These are phyloP conservation scores for Mesocentrotus franciscanus DNA, from an alignment of 53 echinoderm and acorn worm genomes.

Conservation along the genomic window DNA sequence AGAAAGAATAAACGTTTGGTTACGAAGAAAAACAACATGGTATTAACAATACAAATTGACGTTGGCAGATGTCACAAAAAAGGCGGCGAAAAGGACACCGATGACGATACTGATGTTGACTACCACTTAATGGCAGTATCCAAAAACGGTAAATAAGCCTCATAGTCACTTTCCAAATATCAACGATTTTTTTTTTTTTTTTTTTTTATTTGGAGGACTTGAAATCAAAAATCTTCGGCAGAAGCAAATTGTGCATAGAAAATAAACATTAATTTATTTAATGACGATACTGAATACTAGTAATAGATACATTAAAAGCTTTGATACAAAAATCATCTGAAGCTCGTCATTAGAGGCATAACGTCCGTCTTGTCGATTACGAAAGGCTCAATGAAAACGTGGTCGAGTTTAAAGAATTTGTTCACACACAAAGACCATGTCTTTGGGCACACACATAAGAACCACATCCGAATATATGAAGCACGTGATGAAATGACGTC, in stretches of 20 bases:
- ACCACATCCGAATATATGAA: background rate
- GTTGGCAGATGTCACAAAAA: too few relatives aligned
- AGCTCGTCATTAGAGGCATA: background rate
- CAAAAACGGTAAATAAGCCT: background rate
- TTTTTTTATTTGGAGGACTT: too few relatives aligned
- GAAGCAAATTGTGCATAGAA: background rate
- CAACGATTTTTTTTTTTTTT: too few relatives aligned
- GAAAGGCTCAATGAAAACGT: background rate
- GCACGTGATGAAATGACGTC: conserved; percentile 31
- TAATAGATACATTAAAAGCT: background rate
- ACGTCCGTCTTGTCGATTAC: background rate
- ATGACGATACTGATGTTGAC: background rate
- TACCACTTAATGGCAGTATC: background rate
- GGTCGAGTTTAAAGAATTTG: background rate
- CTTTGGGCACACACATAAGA: conserved; percentile 7
- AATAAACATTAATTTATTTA: background rate
- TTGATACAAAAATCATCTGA: background rate
- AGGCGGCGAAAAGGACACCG: background rate
- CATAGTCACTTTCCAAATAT: background rate
- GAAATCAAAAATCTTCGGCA: background rate
- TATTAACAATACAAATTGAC: too few relatives aligned
- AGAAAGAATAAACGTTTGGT: too few relatives aligned
- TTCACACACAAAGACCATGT: background rate
- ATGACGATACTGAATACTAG: background rate
- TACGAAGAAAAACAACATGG: too few relatives aligned